These are phyloP conservation scores for Malurus splendens DNA, from an alignment of 2,797 vertebrate genomes.

Conservation along the genomic window DNA sequence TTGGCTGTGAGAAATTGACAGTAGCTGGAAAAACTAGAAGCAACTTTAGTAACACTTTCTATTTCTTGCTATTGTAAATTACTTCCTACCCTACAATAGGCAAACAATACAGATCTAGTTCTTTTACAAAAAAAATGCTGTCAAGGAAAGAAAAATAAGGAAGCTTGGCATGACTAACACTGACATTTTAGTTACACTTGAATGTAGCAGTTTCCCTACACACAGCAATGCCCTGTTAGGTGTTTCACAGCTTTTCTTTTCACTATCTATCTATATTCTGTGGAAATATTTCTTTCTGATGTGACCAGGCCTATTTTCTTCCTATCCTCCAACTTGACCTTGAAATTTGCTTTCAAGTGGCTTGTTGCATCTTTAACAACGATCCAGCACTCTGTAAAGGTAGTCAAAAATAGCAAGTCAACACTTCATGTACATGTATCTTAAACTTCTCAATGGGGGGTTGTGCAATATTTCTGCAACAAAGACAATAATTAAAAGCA, in stretches of 20 bases:
- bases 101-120: neutral
- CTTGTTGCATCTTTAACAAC: neutral
- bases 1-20: neutral
- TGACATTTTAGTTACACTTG: neutral
- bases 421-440: rapidly evolving
- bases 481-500: neutral
- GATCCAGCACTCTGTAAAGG: neutral
- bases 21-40: neutral
- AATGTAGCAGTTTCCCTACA: neutral
- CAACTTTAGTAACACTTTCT: neutral
- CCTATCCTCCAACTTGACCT: neutral
- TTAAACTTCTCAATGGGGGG: neutral
- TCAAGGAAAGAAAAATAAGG: neutral
- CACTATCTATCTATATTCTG: neutral
- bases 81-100: neutral
- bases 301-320: neutral
- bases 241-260: neutral
- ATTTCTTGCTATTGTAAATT: slow-evolving; percentile 17
- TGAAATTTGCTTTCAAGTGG: neutral
- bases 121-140: neutral
- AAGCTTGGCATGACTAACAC: neutral
- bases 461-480: neutral
- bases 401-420: neutral
- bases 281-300: neutral
- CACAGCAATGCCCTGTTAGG: neutral